These are phyloP conservation scores for Molanna angustata DNA, from an alignment of 2,888 invertebrate species.

Conservation along the genomic window DNA sequence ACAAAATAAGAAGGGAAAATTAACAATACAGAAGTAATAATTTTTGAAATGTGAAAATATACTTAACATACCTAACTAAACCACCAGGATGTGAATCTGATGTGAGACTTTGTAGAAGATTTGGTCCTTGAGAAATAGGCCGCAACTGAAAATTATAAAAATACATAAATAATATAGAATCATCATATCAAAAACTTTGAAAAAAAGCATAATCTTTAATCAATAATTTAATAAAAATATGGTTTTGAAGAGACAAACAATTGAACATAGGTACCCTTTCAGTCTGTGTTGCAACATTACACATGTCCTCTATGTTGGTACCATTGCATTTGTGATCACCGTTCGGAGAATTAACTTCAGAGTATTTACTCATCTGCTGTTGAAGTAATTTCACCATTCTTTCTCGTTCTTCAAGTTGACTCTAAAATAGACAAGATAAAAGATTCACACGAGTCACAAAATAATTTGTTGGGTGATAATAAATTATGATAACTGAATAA, in stretches of 20 bases:
- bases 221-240: too few relatives aligned
- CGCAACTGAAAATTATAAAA: conserved; percentile 47
- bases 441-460: too few relatives aligned
- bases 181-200: too few relatives aligned
- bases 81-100: conserved; percentile 28
- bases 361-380: conserved; percentile 66
- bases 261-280: conserved; percentile 64
- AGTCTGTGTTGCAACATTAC: conserved; percentile 83
- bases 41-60: conserved; percentile 1
- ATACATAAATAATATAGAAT: too few relatives aligned
- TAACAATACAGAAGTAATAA: background rate
- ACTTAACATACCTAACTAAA: conserved; percentile 32
- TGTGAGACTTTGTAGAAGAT: conserved; percentile 44
- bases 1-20: background rate
- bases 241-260: too few relatives aligned
- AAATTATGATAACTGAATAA: too few relatives aligned
- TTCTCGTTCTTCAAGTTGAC: conserved; percentile 85
- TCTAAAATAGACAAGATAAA: conserved; percentile 52
- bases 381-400: conserved; percentile 77
- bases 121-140: conserved; percentile 57
- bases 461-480: too few relatives aligned
- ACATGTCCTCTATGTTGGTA: conserved; percentile 56
- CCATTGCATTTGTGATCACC: conserved; percentile 37
- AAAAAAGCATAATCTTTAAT: too few relatives aligned
- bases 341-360: conserved; percentile 38